phyloP scores from a whole-genome alignment of 1,140 invertebrate genomes.

The Hestina assimilis region DNA sequence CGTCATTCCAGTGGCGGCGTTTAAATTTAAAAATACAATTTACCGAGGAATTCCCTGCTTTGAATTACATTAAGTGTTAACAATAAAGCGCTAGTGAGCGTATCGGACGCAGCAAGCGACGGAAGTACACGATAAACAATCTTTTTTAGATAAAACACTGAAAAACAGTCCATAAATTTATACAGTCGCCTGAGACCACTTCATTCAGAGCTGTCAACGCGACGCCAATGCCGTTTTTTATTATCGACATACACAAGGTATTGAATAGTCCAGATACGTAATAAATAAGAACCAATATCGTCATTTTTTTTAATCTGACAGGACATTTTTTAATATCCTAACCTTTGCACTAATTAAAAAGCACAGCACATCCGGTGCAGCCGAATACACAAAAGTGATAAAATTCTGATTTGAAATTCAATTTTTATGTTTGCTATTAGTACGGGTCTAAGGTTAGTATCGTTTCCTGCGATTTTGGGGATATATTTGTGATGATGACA shows the following conservation, averaged over 20 bases:
- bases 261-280: not conserved
- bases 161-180: conserved; percentile 47
- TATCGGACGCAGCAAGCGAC: conserved; percentile 69
- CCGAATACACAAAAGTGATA: conserved; percentile 59
- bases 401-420: conserved; percentile 67
- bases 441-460: conserved; percentile 47
- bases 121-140: conserved; percentile 75
- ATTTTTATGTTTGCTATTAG: conserved; percentile 55
- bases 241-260: conserved; percentile 14
- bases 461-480: conserved; percentile 55
- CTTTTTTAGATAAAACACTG: conserved; percentile 73
- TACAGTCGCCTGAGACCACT: conserved; percentile 39
- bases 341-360: conserved; percentile 73
- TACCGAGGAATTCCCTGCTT: conserved; percentile 73
- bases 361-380: conserved; percentile 54
- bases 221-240: conserved; percentile 25
- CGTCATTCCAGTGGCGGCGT: conserved; percentile 48
- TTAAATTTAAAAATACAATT: conserved; percentile 76
- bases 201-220: conserved; percentile 54
- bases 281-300: conserved; percentile 23
- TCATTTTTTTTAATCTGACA: conserved; percentile 22
- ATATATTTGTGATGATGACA: conserved; percentile 46
- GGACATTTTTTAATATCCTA: conserved; percentile 38
- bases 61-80: conserved; percentile 77
- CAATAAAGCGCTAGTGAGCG: conserved; percentile 70